Conservation (phyloP, 2,113 vertebrate genomes). For the Ophiodon elongatus region DNA sequence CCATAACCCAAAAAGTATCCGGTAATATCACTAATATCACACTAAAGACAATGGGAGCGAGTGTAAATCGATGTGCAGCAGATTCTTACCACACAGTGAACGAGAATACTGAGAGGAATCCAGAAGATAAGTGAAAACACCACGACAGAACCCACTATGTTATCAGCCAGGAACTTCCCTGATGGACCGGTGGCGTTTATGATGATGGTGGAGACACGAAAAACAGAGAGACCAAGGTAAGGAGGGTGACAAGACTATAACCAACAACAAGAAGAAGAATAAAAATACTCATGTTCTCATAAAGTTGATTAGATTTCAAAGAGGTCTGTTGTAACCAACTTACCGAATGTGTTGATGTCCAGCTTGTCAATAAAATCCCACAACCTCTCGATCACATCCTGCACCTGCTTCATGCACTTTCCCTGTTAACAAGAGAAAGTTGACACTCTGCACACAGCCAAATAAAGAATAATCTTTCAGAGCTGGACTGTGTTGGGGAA, state of each 20-base stretch:
- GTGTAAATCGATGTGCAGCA: background rate
- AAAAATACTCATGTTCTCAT: background rate
- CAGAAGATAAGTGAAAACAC: slow-evolving; percentile 97
- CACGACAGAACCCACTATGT: slow-evolving; percentile 98
- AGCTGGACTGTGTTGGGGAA: background rate
- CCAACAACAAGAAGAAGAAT: background rate
- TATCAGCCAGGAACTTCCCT: slow-evolving; percentile 98
- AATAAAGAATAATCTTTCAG: background rate
- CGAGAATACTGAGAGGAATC: slow-evolving; percentile 98
- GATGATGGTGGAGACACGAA: background rate
- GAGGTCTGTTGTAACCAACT: slow-evolving; percentile 20
- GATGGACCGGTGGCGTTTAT: slow-evolving; percentile 34
- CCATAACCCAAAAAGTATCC: slow-evolving; percentile 4
- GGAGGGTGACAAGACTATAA: background rate
- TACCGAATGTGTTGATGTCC: slow-evolving; percentile 97
- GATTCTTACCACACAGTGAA: slow-evolving; percentile 96
- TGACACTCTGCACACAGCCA: background rate
- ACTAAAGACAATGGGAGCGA: background rate
- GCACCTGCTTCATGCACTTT: slow-evolving; percentile 97
- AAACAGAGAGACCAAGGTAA: background rate
- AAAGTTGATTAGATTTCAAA: background rate
- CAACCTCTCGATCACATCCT: slow-evolving; percentile 96
- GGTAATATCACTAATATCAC: background rate
- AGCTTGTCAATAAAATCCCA: slow-evolving; percentile 99
- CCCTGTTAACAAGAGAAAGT: slow-evolving; percentile 81